These are phyloP conservation scores for Rhopalosiphum nymphaeae DNA, from an alignment of 2,888 invertebrate genomes.

Conservation along the genomic window DNA sequence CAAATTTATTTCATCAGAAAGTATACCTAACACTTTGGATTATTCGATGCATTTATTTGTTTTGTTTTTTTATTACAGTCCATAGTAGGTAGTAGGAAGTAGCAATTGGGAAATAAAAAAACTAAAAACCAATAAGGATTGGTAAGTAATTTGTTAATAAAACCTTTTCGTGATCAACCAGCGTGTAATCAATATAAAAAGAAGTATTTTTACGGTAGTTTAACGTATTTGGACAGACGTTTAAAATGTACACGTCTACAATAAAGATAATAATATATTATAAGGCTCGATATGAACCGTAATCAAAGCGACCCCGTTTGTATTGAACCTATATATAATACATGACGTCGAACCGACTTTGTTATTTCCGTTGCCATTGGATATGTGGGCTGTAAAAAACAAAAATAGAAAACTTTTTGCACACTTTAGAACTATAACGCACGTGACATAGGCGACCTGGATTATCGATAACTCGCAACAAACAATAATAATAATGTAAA, in stretches of 20 bases:
- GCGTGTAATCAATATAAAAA: slow-evolving; percentile 17
- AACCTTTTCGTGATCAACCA: background rate
- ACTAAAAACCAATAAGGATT: slow-evolving; percentile 11
- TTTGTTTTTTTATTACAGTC: background rate
- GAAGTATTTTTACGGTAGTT: background rate
- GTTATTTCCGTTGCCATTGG: slow-evolving; percentile 50
- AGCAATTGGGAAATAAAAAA: background rate
- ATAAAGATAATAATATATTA: slow-evolving; percentile 38
- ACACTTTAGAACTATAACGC: background rate
- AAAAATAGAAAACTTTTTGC: background rate
- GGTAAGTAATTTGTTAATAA: slow-evolving; percentile 9
- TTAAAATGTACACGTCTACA: slow-evolving; percentile 1
- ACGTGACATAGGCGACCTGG: background rate
- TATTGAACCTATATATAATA: background rate
- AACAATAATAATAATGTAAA: background rate
- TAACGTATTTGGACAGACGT: slow-evolving; percentile 11
- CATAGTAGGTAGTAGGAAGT: background rate
- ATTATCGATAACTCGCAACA: background rate
- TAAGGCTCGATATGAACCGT: background rate
- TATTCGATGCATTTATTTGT: background rate
- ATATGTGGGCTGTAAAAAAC: slow-evolving; percentile 7
- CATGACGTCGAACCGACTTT: slow-evolving; percentile 12
- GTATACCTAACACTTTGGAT: background rate
- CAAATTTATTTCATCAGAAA: background rate
- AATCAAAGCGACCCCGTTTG: background rate